Conservation (phyloP, 2,797 vertebrate genomes). For the Momotus momota region DNA sequence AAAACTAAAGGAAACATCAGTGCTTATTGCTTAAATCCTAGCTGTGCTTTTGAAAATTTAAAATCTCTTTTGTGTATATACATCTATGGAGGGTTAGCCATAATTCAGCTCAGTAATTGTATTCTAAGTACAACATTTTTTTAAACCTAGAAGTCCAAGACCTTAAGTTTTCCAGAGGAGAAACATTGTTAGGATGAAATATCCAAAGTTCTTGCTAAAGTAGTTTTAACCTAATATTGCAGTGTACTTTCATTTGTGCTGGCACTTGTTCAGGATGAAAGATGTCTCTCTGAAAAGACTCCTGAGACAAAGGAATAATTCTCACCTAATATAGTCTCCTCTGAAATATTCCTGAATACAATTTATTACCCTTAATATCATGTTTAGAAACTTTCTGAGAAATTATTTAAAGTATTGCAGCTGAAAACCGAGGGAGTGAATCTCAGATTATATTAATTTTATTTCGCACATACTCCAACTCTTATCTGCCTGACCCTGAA, state of each 20-base stretch:
- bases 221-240: neutral
- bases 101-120: neutral
- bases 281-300: conserved; percentile 34
- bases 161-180: neutral
- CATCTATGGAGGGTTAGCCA: neutral
- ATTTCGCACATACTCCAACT: neutral
- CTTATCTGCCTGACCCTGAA: neutral
- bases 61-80: neutral
- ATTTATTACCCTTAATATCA: conserved; percentile 47
- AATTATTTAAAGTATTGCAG: conserved; percentile 26
- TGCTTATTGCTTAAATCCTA: neutral
- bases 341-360: neutral
- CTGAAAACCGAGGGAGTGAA: neutral
- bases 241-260: conserved; percentile 6
- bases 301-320: neutral
- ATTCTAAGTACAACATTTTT: neutral
- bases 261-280: conserved; percentile 30
- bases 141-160: neutral
- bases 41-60: neutral
- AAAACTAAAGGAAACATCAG: neutral
- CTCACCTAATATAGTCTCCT: conserved; percentile 26
- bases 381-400: conserved; percentile 32
- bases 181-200: neutral
- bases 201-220: neutral
- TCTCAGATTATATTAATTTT: neutral